Evolutionary conservation across 2,888 invertebrate species (phyloP), one percentile per base, ranked within the genome.

Genomic region (Amitus sp.): DNA sequence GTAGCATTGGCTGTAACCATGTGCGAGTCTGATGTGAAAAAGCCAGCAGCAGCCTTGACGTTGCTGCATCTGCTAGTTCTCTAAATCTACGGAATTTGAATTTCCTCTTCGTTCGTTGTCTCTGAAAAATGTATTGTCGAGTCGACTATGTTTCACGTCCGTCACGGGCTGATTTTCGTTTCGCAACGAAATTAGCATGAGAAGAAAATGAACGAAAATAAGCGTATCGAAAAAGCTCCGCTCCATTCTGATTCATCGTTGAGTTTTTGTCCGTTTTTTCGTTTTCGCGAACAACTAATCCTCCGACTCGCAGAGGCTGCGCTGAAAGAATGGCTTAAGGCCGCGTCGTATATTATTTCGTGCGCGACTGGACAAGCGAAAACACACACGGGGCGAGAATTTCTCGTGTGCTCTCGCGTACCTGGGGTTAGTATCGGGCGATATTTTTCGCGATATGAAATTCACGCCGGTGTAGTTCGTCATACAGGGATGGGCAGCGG

Each of bases 1-100:
- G n/a, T n/a, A n/a, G n/a, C n/a, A n/a, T n/a, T n/a, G 71, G 71
- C 70, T 34, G 73, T 70, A 75, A 74, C 77, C 80, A 77, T 77
- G 77, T 78, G 80, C 74, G 75, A 68, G 75, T 68, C 74, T 75
- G 78, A 80, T 80, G 80, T 80, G 79, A 80, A 80, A 80, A 79
- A 79, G 78, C 76, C 79, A 78, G 77, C 77, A 74, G 67, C 72
- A 71, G n/a, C n/a, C n/a, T n/a, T n/a, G n/a, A n/a, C n/a, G n/a
- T n/a, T 5, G 23, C 70, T 76, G 76, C 76, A 77, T 77, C 76
- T 75, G 76, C 74, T 71, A 68, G 68, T 66, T 53, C 49, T 58
- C 56, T 42, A 45, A 37, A 61, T 59, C 62, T 63, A 43, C 58
- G 67, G 59, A 69, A 71, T 69, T 68, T 62, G 13, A 50, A 54